Base-by-base conservation (phyloP, 1,140 invertebrate genomes). In the Drosophila gunungcola region DNA sequence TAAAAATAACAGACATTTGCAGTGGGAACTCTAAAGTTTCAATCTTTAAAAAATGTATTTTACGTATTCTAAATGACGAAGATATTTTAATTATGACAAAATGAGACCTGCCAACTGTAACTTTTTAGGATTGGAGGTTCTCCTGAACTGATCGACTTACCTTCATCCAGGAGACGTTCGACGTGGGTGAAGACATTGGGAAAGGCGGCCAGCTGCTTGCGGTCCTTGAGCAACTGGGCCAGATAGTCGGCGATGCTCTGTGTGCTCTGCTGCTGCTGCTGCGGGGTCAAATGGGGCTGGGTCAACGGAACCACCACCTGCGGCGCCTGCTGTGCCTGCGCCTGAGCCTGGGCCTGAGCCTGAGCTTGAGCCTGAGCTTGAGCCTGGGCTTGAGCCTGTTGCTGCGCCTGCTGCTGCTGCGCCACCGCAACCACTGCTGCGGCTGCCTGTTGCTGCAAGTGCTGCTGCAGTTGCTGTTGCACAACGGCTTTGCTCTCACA, bases 131-230 rank as follows among this genome's bases (percentile, higher is more conserved):
- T 16, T 6, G 49, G 51, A 13, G 49, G 3, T 29, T 41, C 13
- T 12, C 25, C n/a, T 3, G 25, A 21, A 10, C 2, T n/a, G 1
- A 38, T 4, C 10, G 29, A n/a, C 90, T 84, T 73, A 99, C 99
- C 99, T 97, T 99, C 98, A 93, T 99, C 99, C 91, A 99, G 95
- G 85, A 99, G 96, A 93, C 99, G 95, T 94, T 99, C 99, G 91
- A 99, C 96, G 94, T 99, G 99, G 94, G 98, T 96, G 95, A 99
- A 99, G 93, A 99, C 97, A 95, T 99, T 99, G 77, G 99, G 98
- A 94, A 99, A 99, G 92, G 98, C 98, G 91, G 98, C 97, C 91
- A 99, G 95, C 95, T 99, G 98, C 95, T 99, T 99, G 95, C 99
- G 98, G 95, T 99, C 99, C 95, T 99, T 99, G 92, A 99, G 95